Base-by-base conservation (phyloP, 2,888 invertebrate species). In the Chouioia cunea region DNA sequence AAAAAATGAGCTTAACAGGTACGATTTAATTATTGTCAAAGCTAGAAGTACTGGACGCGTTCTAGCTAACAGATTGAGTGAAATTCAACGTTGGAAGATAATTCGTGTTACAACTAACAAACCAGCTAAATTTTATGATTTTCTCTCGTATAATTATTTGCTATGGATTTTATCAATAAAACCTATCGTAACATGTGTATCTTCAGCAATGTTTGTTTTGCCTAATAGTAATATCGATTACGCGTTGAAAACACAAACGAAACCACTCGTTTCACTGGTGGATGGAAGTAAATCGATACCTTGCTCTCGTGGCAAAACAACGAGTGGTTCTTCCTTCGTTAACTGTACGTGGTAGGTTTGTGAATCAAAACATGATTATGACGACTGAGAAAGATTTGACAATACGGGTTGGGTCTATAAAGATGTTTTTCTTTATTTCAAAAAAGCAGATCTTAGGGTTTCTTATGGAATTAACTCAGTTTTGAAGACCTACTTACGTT, bases 181-280 rank as follows among this genome's bases (percentile, higher is more conserved):
- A 80, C 91, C 91, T 0, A 88, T 90, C 50, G 88, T 90, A 0
- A 89, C 91, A 0, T 90, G 89, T 48, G 89, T 92, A 0, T 92
- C 92, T 4, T 87, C 89, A 0, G 88, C 92, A n/a, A 89, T 91
- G 0, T 88, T 91, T 15, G 86, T 85, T 75, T 68, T 82, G 27
- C 72, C 71, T 36, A 77, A 70, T 2, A 83, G 81, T 54, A 81
- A 87, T 77, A 89, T 93, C 43, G 93, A 93, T 81, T 93, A 93
- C 92, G 87, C 86, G 75, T 93, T 91, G 81, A 85, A 88, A 66
- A 92, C 92, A 0, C 91, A 91, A 79, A 91, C 91, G 0, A 89
- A 91, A 66, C 87, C 89, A 73, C 79, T 88, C 75, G 88, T 89
- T 0, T 92, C 91, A 77, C 83, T 88, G 52, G 89, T 90, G 0